Evolutionary conservation across 1,140 invertebrate species (phyloP), one percentile per base, ranked within the genome.

Genomic region (Philaenus spumarius): DNA sequence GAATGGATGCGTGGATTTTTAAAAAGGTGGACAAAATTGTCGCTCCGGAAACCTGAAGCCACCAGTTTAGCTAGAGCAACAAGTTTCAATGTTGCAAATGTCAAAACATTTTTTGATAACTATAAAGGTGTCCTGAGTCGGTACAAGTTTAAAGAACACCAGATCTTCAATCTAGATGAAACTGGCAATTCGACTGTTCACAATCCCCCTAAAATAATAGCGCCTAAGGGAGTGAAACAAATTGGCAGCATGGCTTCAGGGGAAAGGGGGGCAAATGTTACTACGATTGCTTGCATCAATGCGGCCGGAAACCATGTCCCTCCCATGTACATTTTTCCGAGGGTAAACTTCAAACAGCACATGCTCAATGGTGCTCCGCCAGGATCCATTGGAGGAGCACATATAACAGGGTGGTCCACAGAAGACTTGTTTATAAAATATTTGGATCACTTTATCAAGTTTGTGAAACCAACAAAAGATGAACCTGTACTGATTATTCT

Each of bases 141-240:
- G 40, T 58, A 63, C 15, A 50, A 68, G 35, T 42, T 74, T 50
- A 59, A 60, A 45, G 68, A 69, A 46, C 50, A 73, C 58, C 59
- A 46, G 12, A 69, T 74, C 22, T 73, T 63, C 57, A 74, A 74
- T 56, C 65, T 75, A 56, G 73, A 74, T 64, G 71, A 76, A 62
- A 76, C 75, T 55, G 71, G 69, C 1, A 62, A 65, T 2, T 48
- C 74, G 19, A 69, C 65, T 7, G 7, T 75, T 6, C 71, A 76
- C 50, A 55, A 73, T 17, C 65, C 70, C 47, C 67, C 66, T 47
- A 51, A 20, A 52, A 70, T 76, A 50, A 22, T 50, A 20, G 47
- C 47, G 17, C 47, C 47, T 14, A 71, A 66, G 65, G 67, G 67
- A 9, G 48, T 59, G 45, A 72, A 68, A 62, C 67, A 72, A 59